Base-by-base conservation (phyloP, 2,888 invertebrate genomes). In the Operophtera brumata region DNA sequence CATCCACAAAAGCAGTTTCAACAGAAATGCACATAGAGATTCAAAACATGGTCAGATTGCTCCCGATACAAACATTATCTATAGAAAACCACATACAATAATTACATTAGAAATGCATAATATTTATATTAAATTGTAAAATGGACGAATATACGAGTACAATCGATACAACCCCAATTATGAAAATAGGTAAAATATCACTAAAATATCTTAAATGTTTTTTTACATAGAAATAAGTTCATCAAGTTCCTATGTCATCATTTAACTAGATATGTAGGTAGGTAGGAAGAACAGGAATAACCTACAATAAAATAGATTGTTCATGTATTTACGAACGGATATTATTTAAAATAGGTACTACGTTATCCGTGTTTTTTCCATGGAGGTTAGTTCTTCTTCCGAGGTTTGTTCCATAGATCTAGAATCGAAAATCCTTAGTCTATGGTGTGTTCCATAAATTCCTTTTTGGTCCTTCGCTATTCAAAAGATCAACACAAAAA, bases 11-110 rank as follows among this genome's bases (percentile, higher is more conserved):
- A 85, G 85, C 84, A 77, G 72, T 80, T 78, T 77, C 75, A 74
- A 79, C 70, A 69, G 78, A 85, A 87, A 89, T 88, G 83, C 87
- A 81, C 75, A 84, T 67, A 86, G 87, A 87, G 86, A 89, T 86
- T 89, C 85, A 80, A 80, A 80, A 80, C 11, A 34, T 77, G 47
- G 73, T 74, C 75, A 71, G 73, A 82, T 78, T 84, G 78, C 78
- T 86, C 83, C 81, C 77, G 73, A 75, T 67, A 70, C 69, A 69
- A 71, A 71, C 12, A 13, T 12, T n/a, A 10, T 3, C 7, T 75
- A 77, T 39, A 73, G 77, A 74, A 77, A 72, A 80, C 71, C 20
- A 28, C 41, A 36, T 45, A 44, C 26, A 71, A 53, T 74, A 74
- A 80, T 79, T 76, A 81, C 77, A 76, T 77, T 67, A 70, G 75